phyloP scores from a whole-genome alignment of 1,140 invertebrate species.

The Dendroctonus ponderosae region DNA sequence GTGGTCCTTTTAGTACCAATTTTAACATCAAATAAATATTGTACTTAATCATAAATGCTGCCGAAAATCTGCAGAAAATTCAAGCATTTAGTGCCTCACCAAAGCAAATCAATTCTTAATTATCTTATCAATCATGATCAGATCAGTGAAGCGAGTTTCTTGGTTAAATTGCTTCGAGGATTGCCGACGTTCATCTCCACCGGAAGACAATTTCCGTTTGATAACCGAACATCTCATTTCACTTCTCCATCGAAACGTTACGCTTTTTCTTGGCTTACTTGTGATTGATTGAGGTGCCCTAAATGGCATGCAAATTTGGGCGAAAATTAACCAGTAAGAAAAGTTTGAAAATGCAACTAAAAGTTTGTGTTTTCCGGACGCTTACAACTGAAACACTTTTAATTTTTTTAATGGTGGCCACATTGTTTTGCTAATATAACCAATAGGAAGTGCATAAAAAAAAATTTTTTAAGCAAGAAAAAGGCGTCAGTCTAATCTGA shows the following conservation, averaged over 20 bases:
- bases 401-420: too few species aligned
- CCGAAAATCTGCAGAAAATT: too few species aligned
- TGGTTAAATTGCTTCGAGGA: conserved; percentile 47
- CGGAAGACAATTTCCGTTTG: conserved; percentile 46
- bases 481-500: too few species aligned
- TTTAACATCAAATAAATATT: too few species aligned
- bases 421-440: too few species aligned
- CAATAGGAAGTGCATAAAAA: too few species aligned
- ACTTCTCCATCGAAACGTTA: conserved; percentile 39
- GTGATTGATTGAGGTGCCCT: conserved; percentile 47
- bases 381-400: too few species aligned
- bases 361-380: too few species aligned
- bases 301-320: conserved; percentile 1
- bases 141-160: conserved; percentile 46
- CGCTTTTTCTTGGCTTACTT: conserved; percentile 36
- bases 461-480: too few species aligned
- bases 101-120: conserved; percentile 37
- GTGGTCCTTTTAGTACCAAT: too few species aligned
- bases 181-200: conserved; percentile 35
- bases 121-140: conserved; percentile 51
- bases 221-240: conserved; percentile 50
- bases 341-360: neutral
- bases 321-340: neutral
- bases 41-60: too few species aligned
- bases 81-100: neutral